Percentiles rank a stretch among this genome's conserved stretches.
These are phyloP conservation scores for Ginglymostoma cirratum DNA, from an alignment of 2,113 vertebrate species.

Conservation along the genomic window DNA sequence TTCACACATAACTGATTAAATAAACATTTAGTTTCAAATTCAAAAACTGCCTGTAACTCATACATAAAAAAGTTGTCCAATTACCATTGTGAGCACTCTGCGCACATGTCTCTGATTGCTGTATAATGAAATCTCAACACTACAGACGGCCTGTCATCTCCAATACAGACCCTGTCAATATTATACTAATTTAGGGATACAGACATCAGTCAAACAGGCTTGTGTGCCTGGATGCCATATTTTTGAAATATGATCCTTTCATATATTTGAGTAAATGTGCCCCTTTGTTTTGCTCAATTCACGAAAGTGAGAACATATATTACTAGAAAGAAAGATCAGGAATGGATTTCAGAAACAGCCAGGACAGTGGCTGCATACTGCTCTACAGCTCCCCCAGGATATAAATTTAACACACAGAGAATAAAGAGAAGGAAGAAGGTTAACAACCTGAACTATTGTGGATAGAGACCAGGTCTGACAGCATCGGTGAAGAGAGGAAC, in stretches of 20 bases:
- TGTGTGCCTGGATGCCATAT: background rate
- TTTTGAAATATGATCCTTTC: background rate
- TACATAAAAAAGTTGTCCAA: background rate
- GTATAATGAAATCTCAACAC: slow-evolving; percentile 8
- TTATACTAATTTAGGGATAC: background rate
- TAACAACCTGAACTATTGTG: background rate
- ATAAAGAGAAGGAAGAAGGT: background rate
- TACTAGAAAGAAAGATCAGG: background rate
- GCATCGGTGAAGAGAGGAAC: background rate
- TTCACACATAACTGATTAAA: background rate
- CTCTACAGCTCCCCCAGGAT: background rate
- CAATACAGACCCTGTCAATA: slow-evolving; percentile 28
- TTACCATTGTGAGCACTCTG: background rate
- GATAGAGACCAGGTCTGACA: background rate
- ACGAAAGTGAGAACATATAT: background rate
- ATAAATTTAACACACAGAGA: background rate
- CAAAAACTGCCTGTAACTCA: background rate
- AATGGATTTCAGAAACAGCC: background rate
- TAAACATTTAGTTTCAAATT: background rate
- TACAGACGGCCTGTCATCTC: slow-evolving; percentile 9
- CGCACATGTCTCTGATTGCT: background rate
- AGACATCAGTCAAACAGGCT: background rate
- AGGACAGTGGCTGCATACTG: background rate
- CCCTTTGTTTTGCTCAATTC: background rate
- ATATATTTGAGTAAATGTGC: background rate